Percentiles rank a stretch among this genome's conserved stretches.
phyloP scores from a whole-genome alignment of 1,140 invertebrate genomes.

The Lepidurus apus region DNA sequence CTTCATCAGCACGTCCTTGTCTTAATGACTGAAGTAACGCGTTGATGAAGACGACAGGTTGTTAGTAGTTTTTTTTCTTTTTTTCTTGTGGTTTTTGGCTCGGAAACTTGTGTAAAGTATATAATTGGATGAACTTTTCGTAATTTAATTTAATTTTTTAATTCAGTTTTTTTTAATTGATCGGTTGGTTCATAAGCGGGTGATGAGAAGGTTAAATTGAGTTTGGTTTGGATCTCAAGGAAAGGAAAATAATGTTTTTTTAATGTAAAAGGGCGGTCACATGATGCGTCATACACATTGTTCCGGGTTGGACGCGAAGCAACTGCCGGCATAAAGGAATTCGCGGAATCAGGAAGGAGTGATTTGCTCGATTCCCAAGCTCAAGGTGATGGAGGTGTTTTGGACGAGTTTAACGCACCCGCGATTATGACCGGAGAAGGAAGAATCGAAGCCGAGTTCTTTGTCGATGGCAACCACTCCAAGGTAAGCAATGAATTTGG shows the following conservation, averaged over 20 bases:
- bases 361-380: constrained; percentile 44
- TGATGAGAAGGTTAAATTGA: background rate
- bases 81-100: background rate
- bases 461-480: constrained; percentile 49
- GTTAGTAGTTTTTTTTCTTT: background rate
- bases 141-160: background rate
- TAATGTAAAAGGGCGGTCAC: constrained; percentile 45
- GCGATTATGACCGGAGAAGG: constrained; percentile 47
- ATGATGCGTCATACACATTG: constrained; percentile 45
- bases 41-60: constrained; percentile 18
- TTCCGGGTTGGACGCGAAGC: constrained; percentile 44
- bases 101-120: too few species aligned
- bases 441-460: constrained; percentile 46
- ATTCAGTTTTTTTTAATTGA: background rate
- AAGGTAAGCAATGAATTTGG: constrained; percentile 41
- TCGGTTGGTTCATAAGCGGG: background rate
- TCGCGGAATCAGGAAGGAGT: constrained; percentile 47
- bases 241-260: background rate
- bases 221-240: background rate
- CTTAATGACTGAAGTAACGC: constrained; percentile 15
- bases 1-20: constrained; percentile 8
- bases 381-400: constrained; percentile 45
- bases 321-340: constrained; percentile 45
- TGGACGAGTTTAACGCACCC: constrained; percentile 48
- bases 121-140: too few species aligned